Base-by-base conservation (phyloP, 2,888 invertebrate genomes). In the Rotaria sp. region DNA sequence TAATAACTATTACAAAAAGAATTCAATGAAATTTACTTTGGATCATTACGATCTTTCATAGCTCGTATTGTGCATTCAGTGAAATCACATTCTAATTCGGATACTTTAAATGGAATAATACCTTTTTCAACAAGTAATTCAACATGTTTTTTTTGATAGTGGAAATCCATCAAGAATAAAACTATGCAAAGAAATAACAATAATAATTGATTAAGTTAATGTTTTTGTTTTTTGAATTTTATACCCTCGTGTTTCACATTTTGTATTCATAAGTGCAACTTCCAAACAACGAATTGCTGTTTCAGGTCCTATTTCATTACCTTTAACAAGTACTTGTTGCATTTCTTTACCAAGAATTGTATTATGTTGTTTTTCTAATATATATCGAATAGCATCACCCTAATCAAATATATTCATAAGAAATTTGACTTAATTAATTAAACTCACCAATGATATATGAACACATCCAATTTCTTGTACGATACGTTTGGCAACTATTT, bases 81-180 rank as follows among this genome's bases (percentile, higher is more conserved):
- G 85, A 89, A 89, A 85, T 90, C 89, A 52, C 90, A 88, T 26
- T 89, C 88, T 67, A 91, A 88, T 87, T 91, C 90, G 57, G 91
- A 88, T 41, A 91, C 89, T 84, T 90, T 88, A 50, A 90, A 89
- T 38, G 91, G 91, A 80, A 91, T 90, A 84, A 91, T 90, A 87
- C 89, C 89, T 35, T 89, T 87, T 84, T 90, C 89, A 15, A 90
- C 90, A 89, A 91, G 89, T 87, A 91, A 87, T 8, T 90, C 90
- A 35, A 91, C 88, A 87, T 91, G 91, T 13, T 88, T 88, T n/a
- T 87, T 89, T 89, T 18, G 90, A 90, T 85, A 89, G 85, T 38
- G 91, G 91, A 88, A 88, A 91, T 0, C 91, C 91, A 88, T 91
- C 91, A 84, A 91, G 87, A 7, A 91, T 89, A 88, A 89, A 91